Conservation (phyloP, 2,888 invertebrate species). For the Adineta ricciae region DNA sequence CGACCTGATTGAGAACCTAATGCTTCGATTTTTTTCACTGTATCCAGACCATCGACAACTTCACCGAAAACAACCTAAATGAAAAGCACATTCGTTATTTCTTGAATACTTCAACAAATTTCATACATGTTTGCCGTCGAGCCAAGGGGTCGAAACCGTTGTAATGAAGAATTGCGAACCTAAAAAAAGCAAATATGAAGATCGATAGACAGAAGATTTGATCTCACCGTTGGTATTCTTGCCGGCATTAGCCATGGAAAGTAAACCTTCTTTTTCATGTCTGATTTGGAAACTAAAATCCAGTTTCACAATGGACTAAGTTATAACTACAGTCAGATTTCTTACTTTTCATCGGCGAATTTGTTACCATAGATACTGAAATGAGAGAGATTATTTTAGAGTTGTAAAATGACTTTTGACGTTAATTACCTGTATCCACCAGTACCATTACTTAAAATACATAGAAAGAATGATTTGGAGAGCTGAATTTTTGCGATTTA, state of each 20-base stretch:
- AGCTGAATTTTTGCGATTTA: too few species aligned
- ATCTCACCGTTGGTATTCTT: conserved; percentile 33
- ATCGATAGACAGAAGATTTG: conserved; percentile 10
- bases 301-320: too few species aligned
- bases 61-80: background rate
- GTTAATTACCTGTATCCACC: conserved; percentile 10
- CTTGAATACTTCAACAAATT: background rate
- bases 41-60: conserved; percentile 7
- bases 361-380: conserved; percentile 31
- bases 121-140: conserved; percentile 40
- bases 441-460: conserved; percentile 27
- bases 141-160: conserved; percentile 35
- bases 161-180: conserved; percentile 34
- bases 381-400: too few species aligned
- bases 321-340: background rate
- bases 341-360: conserved; percentile 32
- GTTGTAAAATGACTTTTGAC: background rate
- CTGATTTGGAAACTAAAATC: conserved; percentile 14
- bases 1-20: conserved; percentile 68
- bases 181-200: background rate
- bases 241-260: conserved; percentile 34
- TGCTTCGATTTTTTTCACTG: background rate
- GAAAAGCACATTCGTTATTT: background rate
- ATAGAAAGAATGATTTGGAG: background rate
- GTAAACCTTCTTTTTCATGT: conserved; percentile 30